Evolutionary conservation across 2,888 invertebrate genomes (phyloP).

Genomic region (Catocala sponsa): DNA sequence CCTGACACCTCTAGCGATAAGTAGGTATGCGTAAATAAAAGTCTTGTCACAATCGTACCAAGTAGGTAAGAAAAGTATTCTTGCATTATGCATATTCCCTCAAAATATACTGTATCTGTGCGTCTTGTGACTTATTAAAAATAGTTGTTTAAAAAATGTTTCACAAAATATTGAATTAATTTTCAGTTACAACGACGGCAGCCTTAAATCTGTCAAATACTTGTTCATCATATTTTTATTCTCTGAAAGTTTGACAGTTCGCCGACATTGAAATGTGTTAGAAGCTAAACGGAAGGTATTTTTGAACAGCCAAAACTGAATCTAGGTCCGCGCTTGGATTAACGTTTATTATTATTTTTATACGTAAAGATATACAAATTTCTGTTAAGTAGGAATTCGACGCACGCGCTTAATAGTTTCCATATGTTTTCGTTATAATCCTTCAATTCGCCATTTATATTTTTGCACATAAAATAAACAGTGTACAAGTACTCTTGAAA

Average conservation of each 20-base stretch:
- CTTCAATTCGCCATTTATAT: slow-evolving; percentile 20
- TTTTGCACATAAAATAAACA: slow-evolving; percentile 41
- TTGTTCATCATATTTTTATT: slow-evolving; percentile 5
- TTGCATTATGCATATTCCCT: no score
- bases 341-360: slow-evolving; percentile 23
- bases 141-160: no score
- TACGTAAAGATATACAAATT: slow-evolving; percentile 22
- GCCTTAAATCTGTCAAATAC: neutral
- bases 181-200: no score
- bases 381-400: slow-evolving; percentile 23
- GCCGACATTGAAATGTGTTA: neutral
- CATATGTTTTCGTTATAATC: slow-evolving; percentile 34
- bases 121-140: no score
- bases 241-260: neutral
- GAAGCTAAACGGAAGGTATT: no score
- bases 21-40: no score
- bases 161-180: no score
- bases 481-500: slow-evolving; percentile 26
- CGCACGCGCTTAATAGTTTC: slow-evolving; percentile 30
- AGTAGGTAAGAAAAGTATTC: no score
- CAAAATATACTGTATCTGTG: no score
- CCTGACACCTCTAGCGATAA: no score
- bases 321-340: slow-evolving; percentile 31
- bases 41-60: no score
- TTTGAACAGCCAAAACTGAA: neutral